phyloP scores from a whole-genome alignment of 2,113 vertebrate species.

The Odobenus rosmarus region DNA sequence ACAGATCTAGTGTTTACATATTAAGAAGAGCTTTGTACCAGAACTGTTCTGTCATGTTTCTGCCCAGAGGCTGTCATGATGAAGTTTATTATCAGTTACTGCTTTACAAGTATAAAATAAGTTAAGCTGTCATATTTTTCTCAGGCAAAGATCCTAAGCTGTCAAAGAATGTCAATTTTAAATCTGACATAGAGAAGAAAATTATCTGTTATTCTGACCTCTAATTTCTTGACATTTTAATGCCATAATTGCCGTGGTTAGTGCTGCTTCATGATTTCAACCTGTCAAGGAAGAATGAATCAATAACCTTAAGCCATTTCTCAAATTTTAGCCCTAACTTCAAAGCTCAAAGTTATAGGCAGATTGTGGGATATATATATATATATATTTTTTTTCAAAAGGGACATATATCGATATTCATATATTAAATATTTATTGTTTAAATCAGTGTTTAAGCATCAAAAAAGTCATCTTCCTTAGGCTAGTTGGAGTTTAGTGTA shows the following conservation, averaged over 20 bases:
- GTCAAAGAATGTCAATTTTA: slow-evolving; percentile 92
- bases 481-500: neutral
- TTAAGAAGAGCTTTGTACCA: slow-evolving; percentile 90
- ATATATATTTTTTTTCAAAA: neutral
- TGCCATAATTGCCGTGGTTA: slow-evolving; percentile 93
- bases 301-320: slow-evolving; percentile 90
- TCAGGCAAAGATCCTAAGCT: slow-evolving; percentile 88
- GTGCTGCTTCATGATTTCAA: slow-evolving; percentile 90
- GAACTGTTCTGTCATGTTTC: slow-evolving; percentile 93
- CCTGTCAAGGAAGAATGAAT: slow-evolving; percentile 93
- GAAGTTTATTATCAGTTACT: slow-evolving; percentile 91
- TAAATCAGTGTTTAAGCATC: slow-evolving; percentile 14
- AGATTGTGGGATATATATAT: neutral
- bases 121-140: slow-evolving; percentile 93
- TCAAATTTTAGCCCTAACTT: slow-evolving; percentile 84
- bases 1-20: slow-evolving; percentile 92
- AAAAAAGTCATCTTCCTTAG: neutral
- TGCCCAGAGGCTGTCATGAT: slow-evolving; percentile 92
- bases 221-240: slow-evolving; percentile 97
- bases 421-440: slow-evolving; percentile 36
- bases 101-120: slow-evolving; percentile 91
- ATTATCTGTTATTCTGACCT: slow-evolving; percentile 93
- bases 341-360: slow-evolving; percentile 66
- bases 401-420: slow-evolving; percentile 36
- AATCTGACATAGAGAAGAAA: slow-evolving; percentile 92